Conservation (phyloP, 1,140 invertebrate species). For the Capitella teleta region DNA sequence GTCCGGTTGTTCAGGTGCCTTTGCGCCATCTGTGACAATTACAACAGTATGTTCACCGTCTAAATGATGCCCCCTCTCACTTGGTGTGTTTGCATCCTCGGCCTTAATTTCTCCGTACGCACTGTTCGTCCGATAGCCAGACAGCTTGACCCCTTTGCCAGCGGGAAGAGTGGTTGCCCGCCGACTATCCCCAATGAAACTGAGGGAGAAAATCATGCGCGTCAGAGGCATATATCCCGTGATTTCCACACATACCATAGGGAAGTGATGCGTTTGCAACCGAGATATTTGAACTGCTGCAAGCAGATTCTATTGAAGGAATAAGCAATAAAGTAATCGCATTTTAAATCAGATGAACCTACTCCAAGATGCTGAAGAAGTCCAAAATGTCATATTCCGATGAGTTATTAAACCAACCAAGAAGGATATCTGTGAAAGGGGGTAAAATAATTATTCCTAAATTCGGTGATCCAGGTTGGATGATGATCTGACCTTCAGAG, state of each 20-base stretch:
- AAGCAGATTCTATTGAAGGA: constrained; percentile 55
- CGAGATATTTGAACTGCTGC: constrained; percentile 77
- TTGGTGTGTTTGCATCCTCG: neutral
- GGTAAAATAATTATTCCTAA: too few species aligned
- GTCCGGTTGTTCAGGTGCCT: too few species aligned
- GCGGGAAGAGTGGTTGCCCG: neutral
- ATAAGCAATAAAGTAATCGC: neutral
- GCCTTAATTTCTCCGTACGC: neutral
- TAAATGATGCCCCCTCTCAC: too few species aligned
- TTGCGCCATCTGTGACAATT: too few species aligned
- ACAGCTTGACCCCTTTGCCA: neutral
- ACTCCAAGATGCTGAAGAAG: constrained; percentile 72
- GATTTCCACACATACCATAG: constrained; percentile 26
- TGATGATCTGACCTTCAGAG: constrained; percentile 54
- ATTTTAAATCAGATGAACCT: constrained; percentile 31
- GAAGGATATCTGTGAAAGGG: constrained; percentile 60
- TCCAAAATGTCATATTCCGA: constrained; percentile 60
- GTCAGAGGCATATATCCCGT: neutral
- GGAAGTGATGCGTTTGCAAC: constrained; percentile 59
- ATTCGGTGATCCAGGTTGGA: too few species aligned
- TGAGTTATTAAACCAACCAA: constrained; percentile 80
- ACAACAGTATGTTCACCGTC: too few species aligned
- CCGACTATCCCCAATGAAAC: neutral
- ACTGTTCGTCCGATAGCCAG: neutral
- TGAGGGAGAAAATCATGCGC: neutral